phyloP scores from a whole-genome alignment of 2,113 vertebrate genomes.

The Albula goreensis region DNA sequence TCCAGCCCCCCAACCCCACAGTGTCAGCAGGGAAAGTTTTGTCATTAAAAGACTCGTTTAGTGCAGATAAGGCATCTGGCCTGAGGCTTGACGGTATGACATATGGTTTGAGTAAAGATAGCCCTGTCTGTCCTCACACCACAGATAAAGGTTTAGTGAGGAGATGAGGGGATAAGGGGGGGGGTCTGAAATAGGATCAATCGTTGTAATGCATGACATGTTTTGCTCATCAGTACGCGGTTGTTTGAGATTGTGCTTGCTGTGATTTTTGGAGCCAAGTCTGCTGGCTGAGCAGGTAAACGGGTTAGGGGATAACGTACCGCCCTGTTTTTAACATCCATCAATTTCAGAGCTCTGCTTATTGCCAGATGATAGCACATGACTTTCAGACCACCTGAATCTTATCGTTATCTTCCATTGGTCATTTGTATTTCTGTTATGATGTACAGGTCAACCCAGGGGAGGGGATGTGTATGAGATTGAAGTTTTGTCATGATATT shows the following conservation, averaged over 20 bases:
- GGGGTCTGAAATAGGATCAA: constrained; percentile 8
- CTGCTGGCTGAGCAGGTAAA: background rate
- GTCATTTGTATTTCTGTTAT: background rate
- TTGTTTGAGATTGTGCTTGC: background rate
- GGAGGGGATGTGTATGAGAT: no score
- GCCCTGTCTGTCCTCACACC: constrained; percentile 31
- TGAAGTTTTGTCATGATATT: no score
- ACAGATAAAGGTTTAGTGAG: constrained; percentile 22
- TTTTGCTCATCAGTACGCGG: constrained; percentile 18
- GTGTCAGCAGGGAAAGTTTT: constrained; percentile 47
- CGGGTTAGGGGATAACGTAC: background rate
- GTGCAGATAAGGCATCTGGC: constrained; percentile 59
- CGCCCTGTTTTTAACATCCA: background rate
- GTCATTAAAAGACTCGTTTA: constrained; percentile 50
- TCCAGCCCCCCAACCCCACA: no score
- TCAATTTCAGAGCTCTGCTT: background rate
- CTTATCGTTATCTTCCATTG: background rate
- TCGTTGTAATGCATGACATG: constrained; percentile 24
- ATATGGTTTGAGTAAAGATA: constrained; percentile 69
- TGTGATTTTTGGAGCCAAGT: background rate
- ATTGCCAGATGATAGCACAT: background rate
- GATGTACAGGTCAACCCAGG: background rate
- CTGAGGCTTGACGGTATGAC: constrained; percentile 45
- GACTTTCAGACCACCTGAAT: background rate
- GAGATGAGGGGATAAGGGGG: background rate